phyloP scores from a whole-genome alignment of 2,888 invertebrate genomes.

The Sesia bembeciformis region DNA sequence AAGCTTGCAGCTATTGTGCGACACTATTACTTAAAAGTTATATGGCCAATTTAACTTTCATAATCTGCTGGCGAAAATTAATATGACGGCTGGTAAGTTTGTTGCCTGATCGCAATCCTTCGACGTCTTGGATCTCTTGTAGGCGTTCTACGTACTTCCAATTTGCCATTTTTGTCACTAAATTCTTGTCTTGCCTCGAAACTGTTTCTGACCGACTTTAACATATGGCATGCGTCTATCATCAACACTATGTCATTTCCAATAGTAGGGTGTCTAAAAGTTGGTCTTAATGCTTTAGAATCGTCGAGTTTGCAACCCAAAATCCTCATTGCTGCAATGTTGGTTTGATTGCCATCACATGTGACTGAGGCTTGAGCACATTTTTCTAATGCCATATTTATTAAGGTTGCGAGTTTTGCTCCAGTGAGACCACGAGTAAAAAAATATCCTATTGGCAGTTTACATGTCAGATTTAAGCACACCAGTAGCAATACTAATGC shows the following conservation, averaged over 20 bases:
- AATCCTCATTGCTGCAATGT: conserved; percentile 1
- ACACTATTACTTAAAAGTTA: too few relatives aligned
- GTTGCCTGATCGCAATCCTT: background rate
- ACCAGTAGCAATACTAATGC: conserved; percentile 2
- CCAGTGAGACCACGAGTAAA: conserved; percentile 1
- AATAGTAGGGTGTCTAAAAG: conserved; percentile 2
- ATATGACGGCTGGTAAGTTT: background rate
- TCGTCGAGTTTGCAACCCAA: conserved; percentile 1
- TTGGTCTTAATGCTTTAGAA: background rate
- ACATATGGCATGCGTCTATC: conserved; percentile 3
- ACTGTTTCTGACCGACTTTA: background rate
- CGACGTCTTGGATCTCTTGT: background rate
- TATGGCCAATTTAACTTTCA: too few relatives aligned
- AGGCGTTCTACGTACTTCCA: background rate
- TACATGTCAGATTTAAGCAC: conserved; percentile 2
- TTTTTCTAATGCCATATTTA: conserved; percentile 2
- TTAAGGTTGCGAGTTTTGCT: background rate
- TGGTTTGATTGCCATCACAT: too few relatives aligned
- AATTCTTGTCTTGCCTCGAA: too few relatives aligned
- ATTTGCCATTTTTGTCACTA: background rate
- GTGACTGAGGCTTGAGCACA: background rate
- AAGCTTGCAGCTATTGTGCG: background rate
- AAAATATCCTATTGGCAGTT: conserved; percentile 5
- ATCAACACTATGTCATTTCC: background rate
- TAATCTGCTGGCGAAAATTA: too few relatives aligned